Percentiles rank a stretch among this genome's conserved stretches.
phyloP scores from a whole-genome alignment of 2,888 invertebrate species.

The Latrodectus hesperus region DNA sequence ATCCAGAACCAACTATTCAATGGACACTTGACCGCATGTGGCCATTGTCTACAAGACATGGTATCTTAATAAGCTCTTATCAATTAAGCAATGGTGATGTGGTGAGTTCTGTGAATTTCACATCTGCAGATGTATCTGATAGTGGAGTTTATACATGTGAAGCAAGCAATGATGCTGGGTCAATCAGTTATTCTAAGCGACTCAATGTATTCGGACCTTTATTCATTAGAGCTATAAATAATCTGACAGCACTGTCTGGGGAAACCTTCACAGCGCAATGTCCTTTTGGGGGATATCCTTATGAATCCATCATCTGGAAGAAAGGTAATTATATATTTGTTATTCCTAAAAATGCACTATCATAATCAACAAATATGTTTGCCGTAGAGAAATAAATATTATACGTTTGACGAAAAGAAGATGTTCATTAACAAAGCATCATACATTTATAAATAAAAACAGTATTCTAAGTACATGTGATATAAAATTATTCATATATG shows the following conservation, averaged over 20 bases:
- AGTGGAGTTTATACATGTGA: conserved; percentile 70
- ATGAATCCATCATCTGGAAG: conserved; percentile 66
- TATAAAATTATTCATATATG: no score
- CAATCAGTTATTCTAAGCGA: conserved; percentile 50
- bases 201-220: conserved; percentile 70
- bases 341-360: no score
- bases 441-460: no score
- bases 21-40: conserved; percentile 69
- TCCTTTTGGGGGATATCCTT: conserved; percentile 70
- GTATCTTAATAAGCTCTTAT: conserved; percentile 51
- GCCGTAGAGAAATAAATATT: no score
- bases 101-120: conserved; percentile 58
- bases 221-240: conserved; percentile 60
- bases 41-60: conserved; percentile 52
- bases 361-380: no score
- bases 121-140: conserved; percentile 64
- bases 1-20: conserved; percentile 67
- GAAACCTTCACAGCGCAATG: conserved; percentile 60
- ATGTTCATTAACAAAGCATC: no score
- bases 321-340: conserved; percentile 48
- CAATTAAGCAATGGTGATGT: conserved; percentile 36
- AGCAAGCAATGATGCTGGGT: conserved; percentile 69
- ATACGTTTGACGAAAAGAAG: no score
- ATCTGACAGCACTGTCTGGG: conserved; percentile 67
- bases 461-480: no score